Base-by-base conservation (phyloP, 92 coral and sea anemone genomes). In the Scolanthus callimorphus region DNA sequence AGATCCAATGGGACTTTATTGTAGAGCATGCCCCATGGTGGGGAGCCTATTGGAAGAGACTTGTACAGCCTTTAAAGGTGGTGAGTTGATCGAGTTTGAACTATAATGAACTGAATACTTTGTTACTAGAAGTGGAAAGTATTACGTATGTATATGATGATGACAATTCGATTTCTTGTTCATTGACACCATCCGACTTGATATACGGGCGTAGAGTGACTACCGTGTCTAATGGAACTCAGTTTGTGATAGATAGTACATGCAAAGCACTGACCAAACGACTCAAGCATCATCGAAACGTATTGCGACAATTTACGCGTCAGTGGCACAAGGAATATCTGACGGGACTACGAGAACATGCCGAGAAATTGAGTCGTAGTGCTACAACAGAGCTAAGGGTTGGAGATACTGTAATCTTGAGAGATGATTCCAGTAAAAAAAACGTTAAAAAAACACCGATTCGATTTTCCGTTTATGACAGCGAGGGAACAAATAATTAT, bases 371-470 rank as follows among this genome's bases (percentile, higher is more conserved):
- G 47, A 53, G 10, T 31, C 25, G 29, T 25, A 43, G 49, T 15
- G 38, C 47, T 27, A 50, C 57, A 31, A 55, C 70, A 21, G 57
- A 59, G 17, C 12, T 68, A 71, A 63, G 50, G 49, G 59, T 77
- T 25, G 77, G 77, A 11, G 83, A 69, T 45, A 57, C 69, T n/a
- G 79, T 72, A 19, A 63, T 72, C 48, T 29, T 72, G 31, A 66
- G 55, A 41, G 55, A 63, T 49, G 72, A 72, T 39, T 46, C 69
- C 25, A 54, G 41, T 8, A 44, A 51, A 4, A 56, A 57, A 9
- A 45, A 17, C 26, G 62, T 72, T 39, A 62, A 71, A 71, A 72
- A 72, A 53, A n/a, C n/a, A n/a, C n/a, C n/a, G n/a, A n/a, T n/a
- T n/a, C n/a, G n/a, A n/a, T n/a, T n/a, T n/a, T n/a, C n/a, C n/a